phyloP scores from a whole-genome alignment of 2,888 invertebrate genomes.

The Lasioglossum lativentre region DNA sequence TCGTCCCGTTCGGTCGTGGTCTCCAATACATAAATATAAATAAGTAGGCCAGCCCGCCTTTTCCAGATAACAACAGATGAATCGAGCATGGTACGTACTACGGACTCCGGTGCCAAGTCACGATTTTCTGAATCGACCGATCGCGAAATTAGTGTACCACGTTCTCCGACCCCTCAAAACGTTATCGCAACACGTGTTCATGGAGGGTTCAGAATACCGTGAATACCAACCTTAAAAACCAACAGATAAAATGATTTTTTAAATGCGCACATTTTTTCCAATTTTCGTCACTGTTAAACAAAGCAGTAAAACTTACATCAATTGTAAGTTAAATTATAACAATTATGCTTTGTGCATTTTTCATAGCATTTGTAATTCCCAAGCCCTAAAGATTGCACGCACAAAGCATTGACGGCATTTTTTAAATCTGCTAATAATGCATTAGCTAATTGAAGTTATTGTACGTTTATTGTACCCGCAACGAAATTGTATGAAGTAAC shows the following conservation, averaged over 20 bases:
- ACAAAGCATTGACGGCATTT: too few relatives aligned
- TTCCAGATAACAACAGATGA: constrained; percentile 50
- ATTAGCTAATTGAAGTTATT: background rate
- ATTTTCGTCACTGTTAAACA: background rate
- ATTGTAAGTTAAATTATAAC: too few relatives aligned
- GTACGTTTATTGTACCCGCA: background rate
- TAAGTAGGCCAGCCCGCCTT: constrained; percentile 43
- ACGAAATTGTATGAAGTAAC: background rate
- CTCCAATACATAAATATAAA: constrained; percentile 57
- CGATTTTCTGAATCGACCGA: constrained; percentile 37
- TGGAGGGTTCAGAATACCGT: background rate
- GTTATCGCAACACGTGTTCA: background rate
- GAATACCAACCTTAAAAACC: background rate
- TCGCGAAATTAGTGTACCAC: constrained; percentile 12
- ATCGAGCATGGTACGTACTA: constrained; percentile 35
- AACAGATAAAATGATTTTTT: background rate
- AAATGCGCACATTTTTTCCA: background rate
- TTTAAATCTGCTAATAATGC: background rate
- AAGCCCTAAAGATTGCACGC: too few relatives aligned
- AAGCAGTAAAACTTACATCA: background rate
- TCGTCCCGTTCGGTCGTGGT: constrained; percentile 22
- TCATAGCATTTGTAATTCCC: background rate
- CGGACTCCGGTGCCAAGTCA: constrained; percentile 35
- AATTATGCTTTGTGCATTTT: background rate
- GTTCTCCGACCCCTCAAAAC: background rate